A percentile compares a stretch with the other conserved stretches of the same genome.
These are phyloP conservation scores for Anthoscopus minutus DNA, from an alignment of 2,113 vertebrate genomes.

Conservation along the genomic window DNA sequence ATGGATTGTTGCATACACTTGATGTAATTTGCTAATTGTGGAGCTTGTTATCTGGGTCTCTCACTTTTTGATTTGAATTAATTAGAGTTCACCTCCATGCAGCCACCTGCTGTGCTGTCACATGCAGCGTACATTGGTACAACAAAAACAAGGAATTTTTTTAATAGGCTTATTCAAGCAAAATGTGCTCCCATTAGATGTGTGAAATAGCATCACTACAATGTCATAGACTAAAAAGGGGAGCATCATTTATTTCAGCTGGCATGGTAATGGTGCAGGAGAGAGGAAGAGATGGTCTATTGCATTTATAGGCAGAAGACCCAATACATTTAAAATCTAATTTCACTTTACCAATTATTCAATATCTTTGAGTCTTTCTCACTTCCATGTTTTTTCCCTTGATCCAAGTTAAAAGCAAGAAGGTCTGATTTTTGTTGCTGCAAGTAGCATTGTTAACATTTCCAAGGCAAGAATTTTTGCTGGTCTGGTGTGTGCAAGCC, in stretches of 20 bases:
- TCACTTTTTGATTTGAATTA: conserved; percentile 71
- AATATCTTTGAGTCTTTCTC: not conserved
- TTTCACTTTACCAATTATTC: conserved; percentile 9
- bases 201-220: conserved; percentile 10
- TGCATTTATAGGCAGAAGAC: conserved; percentile 24
- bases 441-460: not conserved
- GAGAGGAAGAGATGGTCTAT: not conserved
- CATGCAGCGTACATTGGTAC: not conserved
- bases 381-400: not conserved
- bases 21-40: conserved; percentile 72
- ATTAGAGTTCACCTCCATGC: conserved; percentile 67
- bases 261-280: not conserved
- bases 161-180: conserved; percentile 46
- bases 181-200: conserved; percentile 27
- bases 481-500: not conserved
- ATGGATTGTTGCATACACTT: conserved; percentile 30
- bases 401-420: not conserved
- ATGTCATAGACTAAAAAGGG: not conserved
- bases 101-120: conserved; percentile 59
- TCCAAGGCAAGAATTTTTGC: not conserved
- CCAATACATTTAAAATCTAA: not conserved
- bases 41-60: conserved; percentile 64
- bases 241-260: conserved; percentile 25
- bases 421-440: not conserved
- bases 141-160: conserved; percentile 38